Conservation (phyloP, 2,888 invertebrate genomes). For the Cephus nigrinus region DNA sequence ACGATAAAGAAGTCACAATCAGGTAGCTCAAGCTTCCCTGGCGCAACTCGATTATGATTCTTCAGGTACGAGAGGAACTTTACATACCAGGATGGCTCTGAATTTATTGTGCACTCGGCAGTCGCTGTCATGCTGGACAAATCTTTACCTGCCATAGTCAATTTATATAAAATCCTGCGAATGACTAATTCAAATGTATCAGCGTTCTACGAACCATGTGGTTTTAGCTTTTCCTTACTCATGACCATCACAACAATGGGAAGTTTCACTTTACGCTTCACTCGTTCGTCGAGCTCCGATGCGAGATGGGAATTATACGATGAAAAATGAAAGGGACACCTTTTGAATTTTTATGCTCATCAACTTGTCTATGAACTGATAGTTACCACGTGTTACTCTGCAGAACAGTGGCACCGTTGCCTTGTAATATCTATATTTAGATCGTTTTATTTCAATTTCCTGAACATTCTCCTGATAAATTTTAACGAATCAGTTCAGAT, state of each 20-base stretch:
- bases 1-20: conserved; percentile 60
- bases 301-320: not conserved
- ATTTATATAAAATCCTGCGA: not conserved
- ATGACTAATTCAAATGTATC: not conserved
- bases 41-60: conserved; percentile 55
- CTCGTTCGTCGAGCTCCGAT: not conserved
- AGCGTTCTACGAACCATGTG: not conserved
- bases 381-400: not conserved
- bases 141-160: not conserved
- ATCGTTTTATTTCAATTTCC: not conserved
- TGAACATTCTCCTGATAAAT: not conserved
- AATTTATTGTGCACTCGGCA: conserved; percentile 18
- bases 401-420: not conserved
- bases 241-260: not conserved
- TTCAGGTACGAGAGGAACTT: conserved; percentile 51
- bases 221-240: not conserved
- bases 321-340: not conserved
- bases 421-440: not conserved
- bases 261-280: not conserved
- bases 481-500: not conserved
- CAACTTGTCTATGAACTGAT: not conserved
- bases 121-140: conserved; percentile 32
- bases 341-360: not conserved
- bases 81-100: conserved; percentile 45
- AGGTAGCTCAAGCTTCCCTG: conserved; percentile 49